Base-by-base conservation (phyloP, 2,888 invertebrate species). In the Polyommatus iphigenia region DNA sequence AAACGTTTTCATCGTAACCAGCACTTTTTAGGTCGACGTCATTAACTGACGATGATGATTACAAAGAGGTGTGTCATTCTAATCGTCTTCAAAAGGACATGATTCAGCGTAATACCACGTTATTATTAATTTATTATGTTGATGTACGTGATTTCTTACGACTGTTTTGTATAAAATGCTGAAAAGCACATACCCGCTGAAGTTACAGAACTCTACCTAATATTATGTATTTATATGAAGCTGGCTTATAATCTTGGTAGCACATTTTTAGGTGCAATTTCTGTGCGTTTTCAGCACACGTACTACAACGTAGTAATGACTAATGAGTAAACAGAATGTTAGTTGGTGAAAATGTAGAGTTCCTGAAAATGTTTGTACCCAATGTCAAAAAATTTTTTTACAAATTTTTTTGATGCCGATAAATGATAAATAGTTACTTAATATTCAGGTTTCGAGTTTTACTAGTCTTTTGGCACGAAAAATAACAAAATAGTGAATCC, bases 31-130 rank as follows among this genome's bases (percentile, higher is more conserved):
- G 62, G 13, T 62, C 62, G 1, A 24, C 10, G 13, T 20, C 62
- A 24, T 13, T 62, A 0, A 15, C 2, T 29, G 67, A 15, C 18
- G 67, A 67, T 67, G 67, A 67, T 18, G 32, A 62, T 62, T 62
- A 24, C 67, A 67, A 32, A 67, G 67, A 67, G 67, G 67, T 67
- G 67, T 67, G 67, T 67, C 67, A 18, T 29, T 67, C 29, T 67
- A 32, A 67, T 67, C 59, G 20, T n/a, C 29, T 67, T 67, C 18
- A 18, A 67, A 29, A 67, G 20, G 5, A 67, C 29, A 67, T 29
- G 67, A 67, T 67, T 29, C 67, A 67, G 67, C 67, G 15, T 18
- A 67, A 67, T 67, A 29, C 15, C 18, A 32, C 29, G 54, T 54
- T 54, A 50, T 50, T 50, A 50, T 50, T 13, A 32, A 32, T 32